phyloP scores from a whole-genome alignment of 2,888 invertebrate genomes.

The Eupithecia insigniata region DNA sequence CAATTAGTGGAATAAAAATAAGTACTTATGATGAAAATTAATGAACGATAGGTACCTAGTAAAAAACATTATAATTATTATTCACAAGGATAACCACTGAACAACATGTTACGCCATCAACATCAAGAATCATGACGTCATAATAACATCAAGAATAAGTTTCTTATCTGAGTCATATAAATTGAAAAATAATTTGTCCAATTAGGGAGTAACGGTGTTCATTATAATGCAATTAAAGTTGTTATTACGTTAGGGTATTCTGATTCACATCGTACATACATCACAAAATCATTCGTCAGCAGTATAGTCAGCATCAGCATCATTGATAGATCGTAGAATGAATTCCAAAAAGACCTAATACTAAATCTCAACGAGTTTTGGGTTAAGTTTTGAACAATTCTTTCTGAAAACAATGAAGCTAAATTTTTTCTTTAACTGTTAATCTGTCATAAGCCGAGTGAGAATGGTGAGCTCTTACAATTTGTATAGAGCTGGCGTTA shows the following conservation, averaged over 20 bases:
- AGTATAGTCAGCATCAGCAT: not conserved
- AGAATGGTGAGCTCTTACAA: too few relatives aligned
- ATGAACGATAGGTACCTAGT: not conserved
- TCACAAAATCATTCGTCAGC: not conserved
- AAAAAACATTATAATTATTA: not conserved
- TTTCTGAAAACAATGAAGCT: not conserved
- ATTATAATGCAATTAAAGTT: not conserved
- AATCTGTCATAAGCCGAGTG: not conserved
- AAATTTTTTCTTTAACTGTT: not conserved
- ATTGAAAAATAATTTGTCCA: conserved; percentile 4
- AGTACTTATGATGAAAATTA: not conserved
- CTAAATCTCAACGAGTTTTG: not conserved
- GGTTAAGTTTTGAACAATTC: not conserved
- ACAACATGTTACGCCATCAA: conserved; percentile 9
- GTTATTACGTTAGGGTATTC: not conserved
- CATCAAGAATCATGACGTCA: too few relatives aligned
- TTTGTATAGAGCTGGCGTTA: conserved; percentile 29
- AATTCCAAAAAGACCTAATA: not conserved
- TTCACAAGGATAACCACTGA: conserved; percentile 4
- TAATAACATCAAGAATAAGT: conserved; percentile 11
- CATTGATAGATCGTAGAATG: not conserved
- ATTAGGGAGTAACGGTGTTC: not conserved
- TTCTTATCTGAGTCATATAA: conserved; percentile 5
- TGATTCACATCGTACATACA: not conserved
- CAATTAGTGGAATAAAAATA: conserved; percentile 7